phyloP scores from a whole-genome alignment of 2,797 vertebrate genomes.

The Pogoniulus pusillus region DNA sequence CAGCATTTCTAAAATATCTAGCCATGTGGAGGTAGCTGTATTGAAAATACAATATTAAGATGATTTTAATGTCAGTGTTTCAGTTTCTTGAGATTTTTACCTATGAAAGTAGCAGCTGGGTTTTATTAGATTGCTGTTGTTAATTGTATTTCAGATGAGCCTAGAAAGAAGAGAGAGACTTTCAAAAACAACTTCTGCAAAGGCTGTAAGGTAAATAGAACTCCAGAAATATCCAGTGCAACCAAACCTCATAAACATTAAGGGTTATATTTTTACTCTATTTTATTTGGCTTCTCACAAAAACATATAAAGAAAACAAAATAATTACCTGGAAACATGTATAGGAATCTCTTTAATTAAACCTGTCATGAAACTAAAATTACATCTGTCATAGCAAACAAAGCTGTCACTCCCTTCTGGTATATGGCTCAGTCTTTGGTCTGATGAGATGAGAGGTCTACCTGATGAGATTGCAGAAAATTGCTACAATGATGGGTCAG shows the following conservation, averaged over 20 bases:
- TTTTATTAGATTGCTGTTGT: not conserved
- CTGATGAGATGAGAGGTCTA: not conserved
- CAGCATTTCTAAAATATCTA: not conserved
- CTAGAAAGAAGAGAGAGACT: not conserved
- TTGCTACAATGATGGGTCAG: not conserved
- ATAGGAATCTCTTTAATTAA: not conserved
- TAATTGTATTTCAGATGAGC: not conserved
- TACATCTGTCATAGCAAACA: not conserved
- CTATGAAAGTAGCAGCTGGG: not conserved
- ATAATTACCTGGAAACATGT: not conserved
- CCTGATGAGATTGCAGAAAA: not conserved
- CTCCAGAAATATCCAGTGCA: not conserved
- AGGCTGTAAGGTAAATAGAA: not conserved
- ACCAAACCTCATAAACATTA: not conserved
- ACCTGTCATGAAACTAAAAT: not conserved
- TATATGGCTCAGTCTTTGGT: not conserved
- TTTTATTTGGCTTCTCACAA: not conserved
- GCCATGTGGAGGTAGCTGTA: not conserved
- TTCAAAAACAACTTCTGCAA: not conserved
- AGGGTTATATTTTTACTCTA: fast-evolving
- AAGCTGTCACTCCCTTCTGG: not conserved
- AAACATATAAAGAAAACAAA: not conserved
- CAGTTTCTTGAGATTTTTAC: not conserved
- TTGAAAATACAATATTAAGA: not conserved
- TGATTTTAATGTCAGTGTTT: not conserved